Evolutionary conservation across 1,140 invertebrate genomes (phyloP).

Genomic region (Lasaia peninsularis): DNA sequence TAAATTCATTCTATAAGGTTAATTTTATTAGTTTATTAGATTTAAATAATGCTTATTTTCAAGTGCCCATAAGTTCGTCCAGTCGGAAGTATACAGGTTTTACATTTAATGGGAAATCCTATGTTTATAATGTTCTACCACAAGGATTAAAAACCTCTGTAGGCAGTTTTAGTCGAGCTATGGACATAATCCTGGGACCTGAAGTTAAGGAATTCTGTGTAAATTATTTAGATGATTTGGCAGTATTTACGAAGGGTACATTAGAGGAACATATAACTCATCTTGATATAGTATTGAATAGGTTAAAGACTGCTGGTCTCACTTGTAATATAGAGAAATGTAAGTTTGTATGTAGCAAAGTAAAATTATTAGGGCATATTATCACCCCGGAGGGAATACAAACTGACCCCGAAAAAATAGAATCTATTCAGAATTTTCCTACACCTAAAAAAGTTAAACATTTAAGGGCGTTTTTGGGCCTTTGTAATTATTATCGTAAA

Average conservation of each 20-base stretch:
- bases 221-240: constrained; percentile 35
- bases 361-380: constrained; percentile 40
- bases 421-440: constrained; percentile 27
- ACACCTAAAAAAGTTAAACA: constrained; percentile 34
- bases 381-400: constrained; percentile 38
- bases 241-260: constrained; percentile 28
- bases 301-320: neutral
- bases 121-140: constrained; percentile 43
- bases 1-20: constrained; percentile 32
- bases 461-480: constrained; percentile 47
- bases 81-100: constrained; percentile 47
- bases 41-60: constrained; percentile 51
- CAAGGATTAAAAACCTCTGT: constrained; percentile 52
- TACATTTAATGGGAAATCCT: constrained; percentile 37
- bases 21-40: constrained; percentile 45
- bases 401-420: constrained; percentile 41
- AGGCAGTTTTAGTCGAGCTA: constrained; percentile 42
- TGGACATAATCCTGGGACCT: constrained; percentile 38
- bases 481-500: constrained; percentile 50
- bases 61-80: constrained; percentile 35
- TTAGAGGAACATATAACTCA: constrained; percentile 33
- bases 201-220: constrained; percentile 34
- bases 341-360: constrained; percentile 33
- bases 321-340: constrained; percentile 40
- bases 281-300: constrained; percentile 20